These are phyloP conservation scores for Bombyx mori DNA, from an alignment of 1,140 invertebrate genomes.

Conservation along the genomic window DNA sequence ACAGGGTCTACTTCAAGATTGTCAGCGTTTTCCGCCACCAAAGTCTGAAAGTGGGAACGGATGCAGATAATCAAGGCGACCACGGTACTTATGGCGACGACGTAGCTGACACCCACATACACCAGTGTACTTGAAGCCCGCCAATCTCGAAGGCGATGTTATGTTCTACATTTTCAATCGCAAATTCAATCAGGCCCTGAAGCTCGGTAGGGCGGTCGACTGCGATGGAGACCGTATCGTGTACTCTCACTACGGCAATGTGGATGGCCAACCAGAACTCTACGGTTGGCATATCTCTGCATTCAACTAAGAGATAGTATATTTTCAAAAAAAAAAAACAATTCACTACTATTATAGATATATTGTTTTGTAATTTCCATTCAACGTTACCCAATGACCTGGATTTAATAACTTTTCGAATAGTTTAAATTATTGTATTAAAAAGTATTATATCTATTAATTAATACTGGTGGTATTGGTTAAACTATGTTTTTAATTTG, in stretches of 20 bases:
- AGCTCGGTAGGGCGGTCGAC: background rate
- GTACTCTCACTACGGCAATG: background rate
- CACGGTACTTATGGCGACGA: background rate
- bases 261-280: background rate
- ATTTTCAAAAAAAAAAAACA: background rate
- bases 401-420: background rate
- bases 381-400: background rate
- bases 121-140: constrained; percentile 1
- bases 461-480: too few relatives aligned
- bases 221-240: background rate
- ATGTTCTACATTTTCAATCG: constrained; percentile 1
- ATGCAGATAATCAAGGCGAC: background rate
- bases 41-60: background rate
- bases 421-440: background rate
- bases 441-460: background rate
- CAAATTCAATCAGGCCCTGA: background rate
- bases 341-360: background rate
- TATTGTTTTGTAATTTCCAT: background rate
- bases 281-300: background rate
- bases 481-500: too few relatives aligned
- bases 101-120: background rate
- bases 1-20: background rate
- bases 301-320: background rate
- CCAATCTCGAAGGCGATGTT: background rate
- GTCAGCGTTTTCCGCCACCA: background rate